A percentile compares a stretch with the other conserved stretches of the same genome.
These are phyloP conservation scores for Platypus cylindrus DNA, from an alignment of 2,888 invertebrate genomes.

Conservation along the genomic window DNA sequence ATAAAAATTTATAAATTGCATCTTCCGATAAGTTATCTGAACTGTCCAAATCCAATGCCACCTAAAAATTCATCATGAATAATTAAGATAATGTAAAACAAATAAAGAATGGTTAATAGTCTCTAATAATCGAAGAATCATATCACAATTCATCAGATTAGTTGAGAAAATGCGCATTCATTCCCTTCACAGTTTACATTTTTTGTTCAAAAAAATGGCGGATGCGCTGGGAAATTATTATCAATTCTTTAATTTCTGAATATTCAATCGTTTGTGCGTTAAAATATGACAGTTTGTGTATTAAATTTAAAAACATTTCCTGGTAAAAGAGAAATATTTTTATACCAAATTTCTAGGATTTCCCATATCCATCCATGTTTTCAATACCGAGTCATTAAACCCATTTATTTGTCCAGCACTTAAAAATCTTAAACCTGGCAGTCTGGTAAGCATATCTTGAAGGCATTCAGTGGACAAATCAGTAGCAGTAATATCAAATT, in stretches of 20 bases:
- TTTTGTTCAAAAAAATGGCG: too few relatives aligned
- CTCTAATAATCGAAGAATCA: too few relatives aligned
- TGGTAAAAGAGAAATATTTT: background rate
- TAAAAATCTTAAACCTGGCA: conserved; percentile 76
- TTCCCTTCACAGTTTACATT: too few relatives aligned
- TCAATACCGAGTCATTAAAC: conserved; percentile 88
- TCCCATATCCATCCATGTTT: conserved; percentile 82
- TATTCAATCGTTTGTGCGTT: too few relatives aligned
- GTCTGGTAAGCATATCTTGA: conserved; percentile 78
- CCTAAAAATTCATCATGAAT: conserved; percentile 32
- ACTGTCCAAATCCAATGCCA: conserved; percentile 84
- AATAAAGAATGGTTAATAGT: too few relatives aligned
- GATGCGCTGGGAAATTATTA: too few relatives aligned
- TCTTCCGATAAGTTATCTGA: conserved; percentile 94
- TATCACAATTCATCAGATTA: too few relatives aligned
- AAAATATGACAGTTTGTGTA: too few relatives aligned
- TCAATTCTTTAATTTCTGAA: too few relatives aligned
- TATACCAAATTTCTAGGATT: conserved; percentile 44
- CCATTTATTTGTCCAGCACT: conserved; percentile 96
- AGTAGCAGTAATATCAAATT: conserved; percentile 94
- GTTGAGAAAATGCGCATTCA: too few relatives aligned
- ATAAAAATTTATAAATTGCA: conserved; percentile 81
- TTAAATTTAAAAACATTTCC: too few relatives aligned
- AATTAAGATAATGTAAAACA: too few relatives aligned
- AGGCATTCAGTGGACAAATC: conserved; percentile 90